Base-by-base conservation (phyloP, 2,888 invertebrate genomes). In the Hirtodrosophila histrioides region DNA sequence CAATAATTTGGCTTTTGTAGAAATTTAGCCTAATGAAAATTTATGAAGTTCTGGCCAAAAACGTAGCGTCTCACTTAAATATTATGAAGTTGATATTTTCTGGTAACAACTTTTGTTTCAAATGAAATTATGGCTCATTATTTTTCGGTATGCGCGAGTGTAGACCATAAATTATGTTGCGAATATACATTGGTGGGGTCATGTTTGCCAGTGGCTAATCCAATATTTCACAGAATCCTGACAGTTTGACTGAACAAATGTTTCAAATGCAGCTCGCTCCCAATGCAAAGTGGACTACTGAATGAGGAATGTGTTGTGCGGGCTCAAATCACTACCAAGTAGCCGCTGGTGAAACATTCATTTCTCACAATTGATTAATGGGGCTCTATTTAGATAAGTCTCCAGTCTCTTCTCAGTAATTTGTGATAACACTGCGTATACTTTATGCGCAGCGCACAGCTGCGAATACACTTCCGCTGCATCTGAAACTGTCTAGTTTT, bases 91-190 rank as follows among this genome's bases (percentile, higher is more conserved):
- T 80, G 62, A 71, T 69, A 58, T 66, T 69, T 57, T 40, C 43
- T 50, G 62, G 36, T 44, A 46, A 44, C 37, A 63, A 76, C 70
- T 81, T 75, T 79, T 67, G 67, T 74, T 66, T 69, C 51, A 75
- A 72, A 78, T 75, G 46, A 78, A 84, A 76, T 85, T 67, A 85
- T 80, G 76, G 57, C 69, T 65, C 80, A 82, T 85, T 83, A 78
- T 71, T 70, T 67, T 37, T 17, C 24, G 49, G 53, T 51, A 51
- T 49, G 46, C 44, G 43, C n/a, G 46, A 39, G 50, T 43, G 31
- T 31, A 5, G 10, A 11, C 12, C 63, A 75, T 84, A 79, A 81
- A 75, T 84, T 67, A 72, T 53, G 57, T 48, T 55, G 56, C 31
- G 27, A 57, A 36, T 11, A 27, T 45, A 39, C 24, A 40, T 11